Conservation (phyloP, 2,888 invertebrate genomes). For the Clunio marinus region DNA sequence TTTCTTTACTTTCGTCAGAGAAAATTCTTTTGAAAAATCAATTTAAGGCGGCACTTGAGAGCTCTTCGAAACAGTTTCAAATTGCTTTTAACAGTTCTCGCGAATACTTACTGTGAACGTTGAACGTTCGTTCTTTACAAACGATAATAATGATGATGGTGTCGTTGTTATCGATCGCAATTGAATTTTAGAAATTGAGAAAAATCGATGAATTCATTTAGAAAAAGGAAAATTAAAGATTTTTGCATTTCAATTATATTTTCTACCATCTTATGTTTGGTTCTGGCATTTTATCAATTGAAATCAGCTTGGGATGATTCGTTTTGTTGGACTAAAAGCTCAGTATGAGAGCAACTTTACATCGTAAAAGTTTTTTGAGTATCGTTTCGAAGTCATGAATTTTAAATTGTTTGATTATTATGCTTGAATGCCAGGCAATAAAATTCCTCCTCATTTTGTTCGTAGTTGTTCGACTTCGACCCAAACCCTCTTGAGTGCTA, state of each 20-base stretch:
- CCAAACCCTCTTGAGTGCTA: not conserved
- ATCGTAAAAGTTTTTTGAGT: not conserved
- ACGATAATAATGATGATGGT: slow-evolving; percentile 8
- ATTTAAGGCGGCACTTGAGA: not conserved
- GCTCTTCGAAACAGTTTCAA: slow-evolving; percentile 16
- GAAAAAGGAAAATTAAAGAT: slow-evolving; percentile 17
- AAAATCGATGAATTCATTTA: slow-evolving; percentile 11
- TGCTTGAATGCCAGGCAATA: slow-evolving; percentile 23
- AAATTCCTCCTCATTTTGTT: slow-evolving; percentile 12
- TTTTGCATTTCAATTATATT: slow-evolving; percentile 18
- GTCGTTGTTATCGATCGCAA: not conserved
- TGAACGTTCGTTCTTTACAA: no score
- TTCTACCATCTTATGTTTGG: not conserved
- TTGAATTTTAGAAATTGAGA: not conserved
- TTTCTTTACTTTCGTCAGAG: not conserved
- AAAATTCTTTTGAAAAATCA: slow-evolving; percentile 14
- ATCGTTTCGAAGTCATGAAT: slow-evolving; percentile 22
- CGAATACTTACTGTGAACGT: not conserved
- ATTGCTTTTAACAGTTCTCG: not conserved
- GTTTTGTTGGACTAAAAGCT: no score
- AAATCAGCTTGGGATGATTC: no score
- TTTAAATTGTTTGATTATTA: slow-evolving; percentile 36
- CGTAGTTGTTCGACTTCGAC: not conserved
- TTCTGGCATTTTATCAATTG: no score
- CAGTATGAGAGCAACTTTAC: not conserved